phyloP scores from a whole-genome alignment of 2,113 vertebrate genomes.

The Eidolon helvum region DNA sequence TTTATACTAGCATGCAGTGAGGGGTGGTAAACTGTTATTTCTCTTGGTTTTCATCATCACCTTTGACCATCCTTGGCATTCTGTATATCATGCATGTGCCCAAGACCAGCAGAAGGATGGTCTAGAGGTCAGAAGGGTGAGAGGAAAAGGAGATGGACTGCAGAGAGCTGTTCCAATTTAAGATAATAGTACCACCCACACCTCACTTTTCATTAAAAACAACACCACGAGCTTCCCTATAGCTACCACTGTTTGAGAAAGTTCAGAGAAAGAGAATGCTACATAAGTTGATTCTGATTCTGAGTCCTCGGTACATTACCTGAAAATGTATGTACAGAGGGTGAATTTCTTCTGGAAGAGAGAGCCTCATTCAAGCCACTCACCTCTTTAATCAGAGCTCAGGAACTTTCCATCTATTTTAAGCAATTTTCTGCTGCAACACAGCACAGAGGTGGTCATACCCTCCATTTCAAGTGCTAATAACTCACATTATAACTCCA shows the following conservation, averaged over 20 bases:
- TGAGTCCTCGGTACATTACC: background rate
- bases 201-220: background rate
- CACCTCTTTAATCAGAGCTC: constrained; percentile 59
- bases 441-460: constrained; percentile 48
- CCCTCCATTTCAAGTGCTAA: constrained; percentile 44
- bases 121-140: background rate
- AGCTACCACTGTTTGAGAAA: background rate
- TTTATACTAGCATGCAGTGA: background rate
- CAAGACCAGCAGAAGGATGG: background rate
- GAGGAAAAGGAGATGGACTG: background rate
- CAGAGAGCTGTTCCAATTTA: background rate
- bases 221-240: background rate
- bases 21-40: background rate
- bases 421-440: constrained; percentile 67
- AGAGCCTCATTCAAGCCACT: constrained; percentile 10
- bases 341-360: background rate
- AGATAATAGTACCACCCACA: background rate
- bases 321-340: background rate
- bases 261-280: background rate
- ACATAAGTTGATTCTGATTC: background rate
- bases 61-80: background rate
- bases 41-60: background rate
- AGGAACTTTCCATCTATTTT: constrained; percentile 66
- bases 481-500: constrained; percentile 38
- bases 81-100: background rate